These are phyloP conservation scores for Pectinophora gossypiella DNA, from an alignment of 1,140 invertebrate genomes.

Conservation along the genomic window DNA sequence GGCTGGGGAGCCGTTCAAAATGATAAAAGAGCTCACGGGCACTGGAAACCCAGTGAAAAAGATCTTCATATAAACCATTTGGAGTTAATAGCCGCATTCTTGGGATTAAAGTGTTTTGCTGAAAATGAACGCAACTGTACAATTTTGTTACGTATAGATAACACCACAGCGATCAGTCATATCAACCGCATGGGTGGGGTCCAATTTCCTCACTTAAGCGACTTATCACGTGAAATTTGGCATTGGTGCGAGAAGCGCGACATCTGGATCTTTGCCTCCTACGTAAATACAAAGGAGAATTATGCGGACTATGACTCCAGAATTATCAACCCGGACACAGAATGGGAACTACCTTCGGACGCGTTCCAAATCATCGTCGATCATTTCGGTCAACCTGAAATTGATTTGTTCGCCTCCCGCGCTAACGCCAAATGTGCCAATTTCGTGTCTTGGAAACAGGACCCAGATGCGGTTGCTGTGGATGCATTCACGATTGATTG, in stretches of 20 bases:
- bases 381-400: constrained; percentile 2
- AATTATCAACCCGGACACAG: constrained; percentile 22
- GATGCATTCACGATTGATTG: constrained; percentile 10
- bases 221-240: constrained; percentile 16
- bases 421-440: constrained; percentile 5
- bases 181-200: constrained; percentile 7
- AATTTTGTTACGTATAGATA: constrained; percentile 28
- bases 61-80: constrained; percentile 4
- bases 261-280: too few species aligned
- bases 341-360: constrained; percentile 11
- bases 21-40: background rate
- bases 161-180: constrained; percentile 19
- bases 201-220: too few species aligned
- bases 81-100: constrained; percentile 4
- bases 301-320: constrained; percentile 20
- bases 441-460: constrained; percentile 5
- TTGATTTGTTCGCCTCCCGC: constrained; percentile 6
- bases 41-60: background rate
- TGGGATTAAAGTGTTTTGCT: constrained; percentile 7
- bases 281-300: constrained; percentile 23
- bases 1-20: constrained; percentile 7
- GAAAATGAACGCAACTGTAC: constrained; percentile 12
- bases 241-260: constrained; percentile 21
- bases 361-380: constrained; percentile 2
- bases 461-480: constrained; percentile 6